phyloP scores from a whole-genome alignment of 2,888 invertebrate genomes.

The Microplitis deprimator region DNA sequence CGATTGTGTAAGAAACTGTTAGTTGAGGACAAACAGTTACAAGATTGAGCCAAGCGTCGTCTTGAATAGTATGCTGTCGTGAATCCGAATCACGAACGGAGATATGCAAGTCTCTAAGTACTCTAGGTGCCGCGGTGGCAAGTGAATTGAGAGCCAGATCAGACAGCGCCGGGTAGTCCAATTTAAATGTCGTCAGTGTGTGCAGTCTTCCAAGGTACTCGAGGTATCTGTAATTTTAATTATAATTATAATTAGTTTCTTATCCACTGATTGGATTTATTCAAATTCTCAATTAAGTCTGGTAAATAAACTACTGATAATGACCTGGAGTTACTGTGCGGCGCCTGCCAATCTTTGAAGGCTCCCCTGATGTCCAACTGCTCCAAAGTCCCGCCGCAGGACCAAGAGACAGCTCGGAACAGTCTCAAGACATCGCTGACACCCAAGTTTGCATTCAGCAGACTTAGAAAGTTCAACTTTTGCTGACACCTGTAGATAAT shows the following conservation, averaged over 20 bases:
- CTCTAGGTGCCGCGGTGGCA: constrained; percentile 65
- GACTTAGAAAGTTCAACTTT: constrained; percentile 67
- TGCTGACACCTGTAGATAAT: constrained; percentile 66
- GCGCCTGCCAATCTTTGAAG: constrained; percentile 70
- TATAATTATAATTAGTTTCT: background rate
- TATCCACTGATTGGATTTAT: no score
- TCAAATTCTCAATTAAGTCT: background rate
- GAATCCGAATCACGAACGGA: constrained; percentile 71
- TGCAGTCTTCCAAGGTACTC: constrained; percentile 67
- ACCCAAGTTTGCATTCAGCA: constrained; percentile 71
- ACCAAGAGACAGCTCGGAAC: constrained; percentile 67
- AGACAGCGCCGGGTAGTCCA: constrained; percentile 72
- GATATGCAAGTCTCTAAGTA: constrained; percentile 68
- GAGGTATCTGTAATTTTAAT: constrained; percentile 58
- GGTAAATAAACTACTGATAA: constrained; percentile 3
- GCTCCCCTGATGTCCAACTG: constrained; percentile 71
- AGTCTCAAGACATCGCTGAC: constrained; percentile 70
- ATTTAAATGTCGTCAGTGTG: constrained; percentile 66
- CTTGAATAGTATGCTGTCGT: constrained; percentile 68
- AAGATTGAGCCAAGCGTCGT: constrained; percentile 70
- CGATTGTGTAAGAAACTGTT: constrained; percentile 68
- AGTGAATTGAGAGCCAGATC: constrained; percentile 69
- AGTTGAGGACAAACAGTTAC: constrained; percentile 68
- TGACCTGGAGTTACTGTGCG: constrained; percentile 65
- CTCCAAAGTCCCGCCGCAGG: constrained; percentile 65